Evolutionary conservation across 2,113 vertebrate species (phyloP).

Genomic region (Parotia lawesii): DNA sequence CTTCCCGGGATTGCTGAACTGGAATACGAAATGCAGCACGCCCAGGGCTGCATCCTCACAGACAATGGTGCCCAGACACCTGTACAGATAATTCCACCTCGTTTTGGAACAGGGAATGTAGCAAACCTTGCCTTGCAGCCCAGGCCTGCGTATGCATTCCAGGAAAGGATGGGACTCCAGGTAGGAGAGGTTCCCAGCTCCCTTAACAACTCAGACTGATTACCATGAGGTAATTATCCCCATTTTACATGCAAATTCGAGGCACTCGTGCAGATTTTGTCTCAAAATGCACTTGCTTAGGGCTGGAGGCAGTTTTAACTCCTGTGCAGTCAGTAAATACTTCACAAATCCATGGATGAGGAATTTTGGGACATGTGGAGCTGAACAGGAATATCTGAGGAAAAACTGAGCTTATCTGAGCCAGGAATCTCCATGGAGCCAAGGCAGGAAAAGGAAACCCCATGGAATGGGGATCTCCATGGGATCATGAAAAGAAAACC

Average conservation of each 20-base stretch:
- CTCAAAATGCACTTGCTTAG: background rate
- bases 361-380: background rate
- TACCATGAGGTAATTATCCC: background rate
- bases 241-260: background rate
- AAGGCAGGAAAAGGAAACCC: background rate
- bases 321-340: background rate
- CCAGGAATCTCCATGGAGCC: background rate
- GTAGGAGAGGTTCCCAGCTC: background rate
- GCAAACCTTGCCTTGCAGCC: background rate
- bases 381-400: background rate
- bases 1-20: background rate
- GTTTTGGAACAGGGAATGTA: background rate
- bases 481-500: background rate
- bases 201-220: background rate
- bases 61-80: constrained; percentile 1
- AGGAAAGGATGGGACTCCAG: background rate
- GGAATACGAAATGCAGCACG: background rate
- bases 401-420: background rate
- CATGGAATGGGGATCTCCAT: background rate
- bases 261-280: background rate
- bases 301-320: background rate
- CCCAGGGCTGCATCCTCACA: background rate
- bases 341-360: background rate
- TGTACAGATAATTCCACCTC: background rate
- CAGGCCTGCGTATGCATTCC: background rate